Evolutionary conservation across 2,888 invertebrate genomes (phyloP).

Genomic region (Drosophila tanythrix): DNA sequence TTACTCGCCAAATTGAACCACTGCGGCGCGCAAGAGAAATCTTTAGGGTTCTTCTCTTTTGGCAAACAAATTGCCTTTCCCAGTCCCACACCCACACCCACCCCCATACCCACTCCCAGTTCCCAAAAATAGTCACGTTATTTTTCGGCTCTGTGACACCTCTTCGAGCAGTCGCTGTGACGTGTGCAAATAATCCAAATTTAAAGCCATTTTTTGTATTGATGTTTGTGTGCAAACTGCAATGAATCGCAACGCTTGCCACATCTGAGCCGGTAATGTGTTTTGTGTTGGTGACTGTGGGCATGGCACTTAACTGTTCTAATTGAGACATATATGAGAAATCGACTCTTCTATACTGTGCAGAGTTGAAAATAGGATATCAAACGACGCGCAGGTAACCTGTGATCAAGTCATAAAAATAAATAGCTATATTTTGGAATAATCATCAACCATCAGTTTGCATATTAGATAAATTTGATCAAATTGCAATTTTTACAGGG

Average conservation of each 20-base stretch:
- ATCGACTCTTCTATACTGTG: slow-evolving; percentile 28
- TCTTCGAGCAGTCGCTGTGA: slow-evolving; percentile 21
- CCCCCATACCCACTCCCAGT: background rate
- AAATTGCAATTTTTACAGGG: background rate
- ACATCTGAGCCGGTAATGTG: background rate
- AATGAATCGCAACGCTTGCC: slow-evolving; percentile 31
- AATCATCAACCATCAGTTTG: background rate
- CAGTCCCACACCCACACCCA: background rate
- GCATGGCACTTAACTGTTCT: slow-evolving; percentile 26
- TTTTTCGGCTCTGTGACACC: slow-evolving; percentile 37
- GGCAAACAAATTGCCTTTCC: slow-evolving; percentile 28
- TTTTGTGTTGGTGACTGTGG: background rate
- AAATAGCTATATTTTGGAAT: background rate
- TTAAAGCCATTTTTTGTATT: slow-evolving; percentile 31
- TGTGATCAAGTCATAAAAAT: background rate
- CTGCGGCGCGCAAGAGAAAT: slow-evolving; percentile 44
- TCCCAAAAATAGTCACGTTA: background rate
- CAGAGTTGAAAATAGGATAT: background rate
- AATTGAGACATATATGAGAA: slow-evolving; percentile 45
- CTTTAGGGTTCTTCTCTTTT: slow-evolving; percentile 18
- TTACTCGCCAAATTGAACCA: slow-evolving; percentile 56
- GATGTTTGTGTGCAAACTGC: slow-evolving; percentile 28
- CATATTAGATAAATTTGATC: background rate
- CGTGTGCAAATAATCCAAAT: slow-evolving; percentile 44
- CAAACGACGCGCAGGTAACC: background rate